phyloP scores from a whole-genome alignment of 1,140 invertebrate species.

The Sweltsa coloradensis region DNA sequence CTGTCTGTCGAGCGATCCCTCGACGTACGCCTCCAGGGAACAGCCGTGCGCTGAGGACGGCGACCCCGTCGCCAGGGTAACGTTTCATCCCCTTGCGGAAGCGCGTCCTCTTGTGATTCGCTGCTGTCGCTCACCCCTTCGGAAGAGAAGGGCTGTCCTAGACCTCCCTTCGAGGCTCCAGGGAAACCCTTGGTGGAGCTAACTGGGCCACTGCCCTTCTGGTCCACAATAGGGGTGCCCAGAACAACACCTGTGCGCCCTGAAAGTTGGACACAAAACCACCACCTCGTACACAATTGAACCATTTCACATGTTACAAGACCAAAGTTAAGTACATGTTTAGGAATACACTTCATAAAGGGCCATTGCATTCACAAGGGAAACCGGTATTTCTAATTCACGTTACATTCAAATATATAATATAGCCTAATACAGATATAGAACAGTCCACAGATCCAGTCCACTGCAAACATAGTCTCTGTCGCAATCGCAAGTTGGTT shows the following conservation, averaged over 20 bases:
- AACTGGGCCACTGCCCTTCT: constrained; percentile 19
- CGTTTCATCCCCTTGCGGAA: constrained; percentile 36
- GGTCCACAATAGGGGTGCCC: constrained; percentile 19
- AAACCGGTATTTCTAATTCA: no score
- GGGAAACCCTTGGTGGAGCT: constrained; percentile 2
- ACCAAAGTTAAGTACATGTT: no score
- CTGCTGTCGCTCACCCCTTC: background rate
- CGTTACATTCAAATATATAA: no score
- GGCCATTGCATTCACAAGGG: no score
- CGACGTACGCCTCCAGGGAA: constrained; percentile 1
- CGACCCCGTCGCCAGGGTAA: constrained; percentile 33
- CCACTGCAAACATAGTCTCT: no score
- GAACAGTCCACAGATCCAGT: no score
- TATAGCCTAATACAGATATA: no score
- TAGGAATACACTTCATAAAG: no score
- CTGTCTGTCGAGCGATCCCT: constrained; percentile 6
- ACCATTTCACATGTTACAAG: background rate
- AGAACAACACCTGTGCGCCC: constrained; percentile 19
- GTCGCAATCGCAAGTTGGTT: no score
- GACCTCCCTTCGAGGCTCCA: background rate
- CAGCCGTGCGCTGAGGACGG: constrained; percentile 3
- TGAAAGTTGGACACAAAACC: constrained; percentile 23
- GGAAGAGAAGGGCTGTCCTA: background rate
- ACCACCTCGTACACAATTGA: background rate
- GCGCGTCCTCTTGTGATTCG: background rate